Evolutionary conservation across 2,888 invertebrate species (phyloP), one percentile per base, ranked within the genome.

Genomic region (Athalia rosae): DNA sequence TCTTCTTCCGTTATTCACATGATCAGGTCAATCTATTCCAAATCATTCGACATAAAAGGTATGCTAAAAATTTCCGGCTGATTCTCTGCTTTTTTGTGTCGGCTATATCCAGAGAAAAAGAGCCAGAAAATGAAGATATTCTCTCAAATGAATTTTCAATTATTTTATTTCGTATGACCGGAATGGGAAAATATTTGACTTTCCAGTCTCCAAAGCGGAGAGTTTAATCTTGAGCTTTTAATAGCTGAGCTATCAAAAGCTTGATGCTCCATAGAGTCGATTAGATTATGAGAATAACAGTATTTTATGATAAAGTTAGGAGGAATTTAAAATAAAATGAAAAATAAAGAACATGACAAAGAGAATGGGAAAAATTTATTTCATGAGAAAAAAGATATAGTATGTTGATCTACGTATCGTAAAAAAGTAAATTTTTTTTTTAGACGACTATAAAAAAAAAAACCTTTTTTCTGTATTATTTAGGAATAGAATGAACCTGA

Each of bases 1-100:
- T 7, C 77, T 4, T 67, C 88, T 15, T 83, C 89, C 1, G 4
- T 87, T n/a, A 41, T 84, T 6, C 88, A 89, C 74, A 87, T 88
- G 86, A 79, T 89, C 61, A 85, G 78, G 62, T 87, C 85, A 6
- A 82, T 90, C 8, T 85, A 85, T 64, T 79, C 86, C 0, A 64
- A 79, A 8, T 79, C 86, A 3, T 85, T 88, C 48, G 83, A 81
- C 48, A 77, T 84, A 48, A 79, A 83, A 11, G 88, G 90, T 89
- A 83, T 28, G 28, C 28, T 28, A 28, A 28, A 28, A 28, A 81
- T 77, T 13, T 43, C 11, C 15, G 61, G 61, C 45, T 64, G 45
- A 45, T 61, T 28, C n/a, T 28, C 28, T 28, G 28, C 28, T 28
- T 2, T 28, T 28, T 28, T 28, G 2, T 2, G 28, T 28, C 2